Conservation (phyloP, 2,113 vertebrate genomes). For the Hippolais icterina region DNA sequence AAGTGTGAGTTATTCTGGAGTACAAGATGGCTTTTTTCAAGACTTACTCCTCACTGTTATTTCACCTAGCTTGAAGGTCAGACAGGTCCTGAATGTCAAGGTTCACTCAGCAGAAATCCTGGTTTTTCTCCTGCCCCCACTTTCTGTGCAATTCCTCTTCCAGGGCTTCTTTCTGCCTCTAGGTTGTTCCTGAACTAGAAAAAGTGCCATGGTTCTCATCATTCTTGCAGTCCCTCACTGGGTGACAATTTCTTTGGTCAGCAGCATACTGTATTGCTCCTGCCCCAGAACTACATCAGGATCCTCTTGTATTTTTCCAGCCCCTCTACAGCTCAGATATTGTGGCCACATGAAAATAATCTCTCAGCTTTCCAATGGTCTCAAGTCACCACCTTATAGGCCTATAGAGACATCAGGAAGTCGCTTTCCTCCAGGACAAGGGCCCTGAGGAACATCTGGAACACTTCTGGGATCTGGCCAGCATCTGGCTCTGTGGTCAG, state of each 20-base stretch:
- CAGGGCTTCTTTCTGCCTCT: neutral
- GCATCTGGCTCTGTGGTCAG: neutral
- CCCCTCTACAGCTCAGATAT: neutral
- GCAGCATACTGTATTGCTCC: neutral
- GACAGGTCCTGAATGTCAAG: neutral
- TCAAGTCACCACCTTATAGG: neutral
- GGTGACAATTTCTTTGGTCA: neutral
- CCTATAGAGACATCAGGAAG: neutral
- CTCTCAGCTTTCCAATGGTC: neutral
- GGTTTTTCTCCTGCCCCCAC: neutral
- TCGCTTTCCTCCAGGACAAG: fast-evolving
- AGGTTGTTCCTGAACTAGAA: neutral
- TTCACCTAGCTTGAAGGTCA: neutral
- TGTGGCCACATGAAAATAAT: neutral
- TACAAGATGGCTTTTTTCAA: neutral
- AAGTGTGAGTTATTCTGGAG: neutral
- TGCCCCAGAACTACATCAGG: neutral
- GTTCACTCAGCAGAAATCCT: neutral
- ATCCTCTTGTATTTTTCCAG: neutral
- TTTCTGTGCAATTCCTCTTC: neutral
- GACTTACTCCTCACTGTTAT: neutral
- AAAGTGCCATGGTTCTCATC: neutral
- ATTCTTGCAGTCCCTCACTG: neutral
- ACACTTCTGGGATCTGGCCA: neutral
- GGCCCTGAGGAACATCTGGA: neutral